Evolutionary conservation across 2,888 invertebrate genomes (phyloP).

Genomic region (Cacoxenus indagator): DNA sequence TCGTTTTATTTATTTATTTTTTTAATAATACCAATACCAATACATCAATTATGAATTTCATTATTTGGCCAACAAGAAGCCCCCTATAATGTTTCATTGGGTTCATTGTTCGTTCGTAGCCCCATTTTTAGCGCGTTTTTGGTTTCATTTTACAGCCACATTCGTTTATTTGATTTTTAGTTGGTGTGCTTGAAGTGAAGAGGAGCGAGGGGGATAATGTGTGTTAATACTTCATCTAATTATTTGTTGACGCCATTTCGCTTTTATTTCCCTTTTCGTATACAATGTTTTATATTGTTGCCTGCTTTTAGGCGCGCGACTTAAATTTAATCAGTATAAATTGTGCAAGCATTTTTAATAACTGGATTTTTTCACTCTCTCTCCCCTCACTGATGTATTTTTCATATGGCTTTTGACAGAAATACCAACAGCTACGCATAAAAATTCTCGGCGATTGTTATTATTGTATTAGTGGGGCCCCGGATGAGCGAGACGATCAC

Average conservation of each 20-base stretch:
- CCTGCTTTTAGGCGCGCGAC: not conserved
- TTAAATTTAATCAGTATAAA: too few relatives aligned
- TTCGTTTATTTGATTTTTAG: not conserved
- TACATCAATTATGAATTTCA: conserved; percentile 1
- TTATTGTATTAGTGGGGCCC: conserved; percentile 97
- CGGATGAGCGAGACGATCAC: conserved; percentile 90
- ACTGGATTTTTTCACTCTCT: not conserved
- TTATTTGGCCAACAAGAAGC: not conserved
- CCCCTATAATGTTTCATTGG: not conserved
- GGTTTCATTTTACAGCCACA: too few relatives aligned
- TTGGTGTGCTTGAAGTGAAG: not conserved
- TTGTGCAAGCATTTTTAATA: too few relatives aligned
- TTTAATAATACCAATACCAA: not conserved
- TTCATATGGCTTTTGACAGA: too few relatives aligned
- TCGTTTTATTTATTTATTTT: too few relatives aligned
- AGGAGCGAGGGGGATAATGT: too few relatives aligned
- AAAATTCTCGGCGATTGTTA: conserved; percentile 98
- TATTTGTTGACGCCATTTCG: not conserved
- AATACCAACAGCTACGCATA: conserved; percentile 93
- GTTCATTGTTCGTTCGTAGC: conserved; percentile 22
- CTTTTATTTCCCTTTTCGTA: not conserved
- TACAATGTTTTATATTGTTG: not conserved
- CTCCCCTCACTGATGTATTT: too few relatives aligned
- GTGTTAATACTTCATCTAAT: not conserved
- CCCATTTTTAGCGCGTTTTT: conserved; percentile 10